Evolutionary conservation across 2,113 vertebrate genomes (phyloP).

Genomic region (Shinisaurus crocodilurus): DNA sequence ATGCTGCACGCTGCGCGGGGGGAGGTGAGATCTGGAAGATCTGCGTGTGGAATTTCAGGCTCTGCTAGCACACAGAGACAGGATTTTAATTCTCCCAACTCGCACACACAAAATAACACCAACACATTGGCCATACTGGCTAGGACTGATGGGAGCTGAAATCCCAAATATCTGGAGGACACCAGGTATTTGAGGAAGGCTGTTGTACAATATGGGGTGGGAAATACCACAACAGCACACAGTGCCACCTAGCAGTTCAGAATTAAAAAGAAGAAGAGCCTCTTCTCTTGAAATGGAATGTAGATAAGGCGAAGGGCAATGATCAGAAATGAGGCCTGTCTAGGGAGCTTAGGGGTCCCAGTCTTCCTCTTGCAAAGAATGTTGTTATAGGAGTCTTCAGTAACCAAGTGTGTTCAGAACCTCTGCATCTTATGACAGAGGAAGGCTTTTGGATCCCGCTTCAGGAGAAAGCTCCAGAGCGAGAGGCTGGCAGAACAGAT

Average conservation of each 20-base stretch:
- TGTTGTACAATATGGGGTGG: accelerated
- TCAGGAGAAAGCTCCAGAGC: not conserved
- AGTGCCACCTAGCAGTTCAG: not conserved
- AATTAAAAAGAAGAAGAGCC: not conserved
- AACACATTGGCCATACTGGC: too few species aligned
- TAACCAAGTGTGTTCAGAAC: not conserved
- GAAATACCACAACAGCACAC: not conserved
- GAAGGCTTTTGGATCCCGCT: slow-evolving; percentile 26
- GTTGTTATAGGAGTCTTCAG: not conserved
- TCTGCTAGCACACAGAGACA: too few species aligned
- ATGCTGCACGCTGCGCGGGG: too few species aligned
- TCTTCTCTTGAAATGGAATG: not conserved
- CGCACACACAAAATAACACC: too few species aligned
- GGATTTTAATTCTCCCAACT: too few species aligned
- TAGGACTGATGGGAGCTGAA: too few species aligned
- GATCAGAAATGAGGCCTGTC: slow-evolving; percentile 1
- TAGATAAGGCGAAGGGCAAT: not conserved
- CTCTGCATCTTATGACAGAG: not conserved
- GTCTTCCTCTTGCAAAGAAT: not conserved
- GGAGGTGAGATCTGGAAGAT: too few species aligned
- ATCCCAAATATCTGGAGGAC: too few species aligned
- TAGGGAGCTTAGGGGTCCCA: not conserved
- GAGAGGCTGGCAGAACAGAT: accelerated
- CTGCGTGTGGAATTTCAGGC: too few species aligned
- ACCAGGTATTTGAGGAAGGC: not conserved